A percentile compares a stretch with the other conserved stretches of the same genome.
Conservation (phyloP, 2,888 invertebrate genomes). For the Ectropis crepuscularia region DNA sequence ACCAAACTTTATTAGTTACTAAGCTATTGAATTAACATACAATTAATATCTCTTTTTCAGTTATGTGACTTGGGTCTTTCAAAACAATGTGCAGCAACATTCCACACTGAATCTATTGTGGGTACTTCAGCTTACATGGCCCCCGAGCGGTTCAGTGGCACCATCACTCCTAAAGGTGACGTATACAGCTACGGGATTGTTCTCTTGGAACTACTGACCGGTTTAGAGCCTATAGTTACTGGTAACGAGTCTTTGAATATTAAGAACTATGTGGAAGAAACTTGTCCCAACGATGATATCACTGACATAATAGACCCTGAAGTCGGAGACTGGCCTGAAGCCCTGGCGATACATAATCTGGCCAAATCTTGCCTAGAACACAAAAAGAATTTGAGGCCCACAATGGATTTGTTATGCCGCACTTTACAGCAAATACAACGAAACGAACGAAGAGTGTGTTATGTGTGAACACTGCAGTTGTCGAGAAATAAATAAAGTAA, state of each 20-base stretch:
- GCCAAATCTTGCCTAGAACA: slow-evolving; percentile 83
- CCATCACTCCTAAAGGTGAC: slow-evolving; percentile 90
- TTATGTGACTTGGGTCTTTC: slow-evolving; percentile 91
- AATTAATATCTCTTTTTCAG: slow-evolving; percentile 68
- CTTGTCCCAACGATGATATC: slow-evolving; percentile 78
- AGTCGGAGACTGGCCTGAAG: slow-evolving; percentile 82
- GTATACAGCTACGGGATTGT: slow-evolving; percentile 92
- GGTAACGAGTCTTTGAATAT: slow-evolving; percentile 77
- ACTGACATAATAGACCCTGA: slow-evolving; percentile 81
- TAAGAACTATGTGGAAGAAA: slow-evolving; percentile 81
- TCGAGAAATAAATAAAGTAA: no score
- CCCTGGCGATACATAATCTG: slow-evolving; percentile 80
- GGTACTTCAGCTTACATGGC: slow-evolving; percentile 91
- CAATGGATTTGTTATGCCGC: slow-evolving; percentile 82
- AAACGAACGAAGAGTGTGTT: slow-evolving; percentile 19
- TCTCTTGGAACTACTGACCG: slow-evolving; percentile 89
- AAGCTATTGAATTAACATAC: not conserved
- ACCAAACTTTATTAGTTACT: no score
- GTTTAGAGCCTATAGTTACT: slow-evolving; percentile 86
- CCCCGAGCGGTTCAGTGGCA: slow-evolving; percentile 89
- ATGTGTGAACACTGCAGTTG: not conserved
- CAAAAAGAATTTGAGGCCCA: slow-evolving; percentile 83
- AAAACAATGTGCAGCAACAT: slow-evolving; percentile 80
- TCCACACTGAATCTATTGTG: slow-evolving; percentile 81
- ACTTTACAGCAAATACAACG: slow-evolving; percentile 57